Conservation (phyloP, 92 coral and sea anemone genomes). For the Diadumene lineata region DNA sequence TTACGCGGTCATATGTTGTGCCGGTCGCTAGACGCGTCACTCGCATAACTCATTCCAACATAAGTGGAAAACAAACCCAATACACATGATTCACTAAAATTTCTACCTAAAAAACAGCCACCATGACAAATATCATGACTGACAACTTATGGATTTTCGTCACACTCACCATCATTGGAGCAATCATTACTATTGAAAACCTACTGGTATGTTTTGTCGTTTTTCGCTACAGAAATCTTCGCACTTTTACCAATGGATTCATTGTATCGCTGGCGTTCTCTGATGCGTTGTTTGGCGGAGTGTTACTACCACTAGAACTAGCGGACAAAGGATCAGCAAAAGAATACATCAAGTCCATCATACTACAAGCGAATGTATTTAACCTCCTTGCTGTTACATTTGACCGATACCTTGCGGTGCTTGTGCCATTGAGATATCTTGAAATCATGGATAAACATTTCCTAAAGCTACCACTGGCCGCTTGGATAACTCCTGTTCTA, state of each 20-base stretch:
- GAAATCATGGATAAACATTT: slow-evolving; percentile 74
- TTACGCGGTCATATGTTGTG: background rate
- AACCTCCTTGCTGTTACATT: slow-evolving; percentile 81
- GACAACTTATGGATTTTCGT: slow-evolving; percentile 21
- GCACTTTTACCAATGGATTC: slow-evolving; percentile 74
- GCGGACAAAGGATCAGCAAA: slow-evolving; percentile 25
- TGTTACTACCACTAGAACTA: slow-evolving; percentile 59
- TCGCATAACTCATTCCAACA: slow-evolving; percentile 24
- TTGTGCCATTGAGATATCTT: slow-evolving; percentile 64
- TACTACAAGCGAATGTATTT: slow-evolving; percentile 71
- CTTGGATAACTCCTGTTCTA: slow-evolving; percentile 70
- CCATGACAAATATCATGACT: slow-evolving; percentile 7
- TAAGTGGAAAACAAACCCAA: slow-evolving; percentile 1
- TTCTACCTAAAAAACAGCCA: background rate
- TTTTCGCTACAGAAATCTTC: slow-evolving; percentile 63
- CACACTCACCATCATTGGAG: slow-evolving; percentile 56
- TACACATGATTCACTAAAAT: background rate
- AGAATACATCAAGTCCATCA: slow-evolving; percentile 56
- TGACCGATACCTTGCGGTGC: slow-evolving; percentile 80
- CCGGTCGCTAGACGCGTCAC: slow-evolving; percentile 9
- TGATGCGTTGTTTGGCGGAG: slow-evolving; percentile 74
- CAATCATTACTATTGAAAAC: slow-evolving; percentile 64
- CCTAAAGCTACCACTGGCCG: slow-evolving; percentile 48
- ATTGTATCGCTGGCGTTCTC: slow-evolving; percentile 80
- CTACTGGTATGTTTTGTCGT: slow-evolving; percentile 71